Evolutionary conservation across 2,797 vertebrate genomes (phyloP).

Genomic region (Leucoraja ocellata): DNA sequence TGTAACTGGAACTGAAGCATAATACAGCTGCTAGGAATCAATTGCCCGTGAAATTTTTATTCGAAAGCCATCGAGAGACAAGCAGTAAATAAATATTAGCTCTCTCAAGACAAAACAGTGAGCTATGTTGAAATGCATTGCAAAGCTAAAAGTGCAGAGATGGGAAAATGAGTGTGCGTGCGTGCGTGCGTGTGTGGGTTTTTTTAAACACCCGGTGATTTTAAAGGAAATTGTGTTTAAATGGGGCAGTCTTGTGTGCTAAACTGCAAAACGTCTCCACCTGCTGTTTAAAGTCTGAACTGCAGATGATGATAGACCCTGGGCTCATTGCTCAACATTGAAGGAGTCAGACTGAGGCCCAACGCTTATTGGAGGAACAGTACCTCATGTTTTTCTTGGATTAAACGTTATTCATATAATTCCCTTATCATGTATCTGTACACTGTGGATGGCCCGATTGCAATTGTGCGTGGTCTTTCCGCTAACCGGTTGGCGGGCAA

Average conservation of each 20-base stretch:
- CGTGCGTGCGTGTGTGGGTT: neutral
- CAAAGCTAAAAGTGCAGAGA: slow-evolving; percentile 33
- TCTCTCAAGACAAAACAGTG: slow-evolving; percentile 51
- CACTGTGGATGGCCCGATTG: too few relatives aligned
- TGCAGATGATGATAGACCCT: slow-evolving; percentile 89
- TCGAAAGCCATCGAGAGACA: slow-evolving; percentile 56
- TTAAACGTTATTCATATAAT: too few relatives aligned
- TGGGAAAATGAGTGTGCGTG: neutral
- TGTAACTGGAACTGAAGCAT: slow-evolving; percentile 80
- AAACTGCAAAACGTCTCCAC: slow-evolving; percentile 69
- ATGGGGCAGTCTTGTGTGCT: neutral
- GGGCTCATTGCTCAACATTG: slow-evolving; percentile 87
- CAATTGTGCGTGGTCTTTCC: too few relatives aligned
- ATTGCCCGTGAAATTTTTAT: slow-evolving; percentile 73
- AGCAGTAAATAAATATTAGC: slow-evolving; percentile 83
- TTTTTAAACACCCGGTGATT: neutral
- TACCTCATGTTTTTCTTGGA: too few relatives aligned
- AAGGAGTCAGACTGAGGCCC: slow-evolving; percentile 56
- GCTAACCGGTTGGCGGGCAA: too few relatives aligned
- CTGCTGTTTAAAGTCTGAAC: slow-evolving; percentile 81
- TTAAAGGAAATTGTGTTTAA: slow-evolving; percentile 1
- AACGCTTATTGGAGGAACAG: too few relatives aligned
- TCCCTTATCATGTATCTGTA: too few relatives aligned
- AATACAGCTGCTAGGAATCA: slow-evolving; percentile 62
- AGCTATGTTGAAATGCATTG: neutral